Evolutionary conservation across 1,140 invertebrate genomes (phyloP), one percentile per base, ranked within the genome.

Genomic region (Solenopsis invicta): DNA sequence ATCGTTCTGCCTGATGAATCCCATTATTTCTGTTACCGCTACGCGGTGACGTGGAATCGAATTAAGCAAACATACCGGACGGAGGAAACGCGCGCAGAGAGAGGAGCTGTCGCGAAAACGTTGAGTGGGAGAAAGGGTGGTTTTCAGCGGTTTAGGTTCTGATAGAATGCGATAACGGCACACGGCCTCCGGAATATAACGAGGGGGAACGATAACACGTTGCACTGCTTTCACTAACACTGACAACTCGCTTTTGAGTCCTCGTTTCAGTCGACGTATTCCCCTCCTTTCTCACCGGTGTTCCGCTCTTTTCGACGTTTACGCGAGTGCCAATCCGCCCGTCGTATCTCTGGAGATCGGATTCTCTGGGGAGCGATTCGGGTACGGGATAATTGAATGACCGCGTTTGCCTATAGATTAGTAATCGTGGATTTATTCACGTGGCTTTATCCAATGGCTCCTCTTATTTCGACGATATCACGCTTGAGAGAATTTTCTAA

Each of bases 161-260:
- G 87, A 89, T 89, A 88, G 76, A 77, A 87, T 37, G 88, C 50
- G 87, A 88, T 88, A 88, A 89, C 48, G 62, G 69, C 1, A 48
- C 67, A 62, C 48, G 86, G 62, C 9, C 54, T 59, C 18, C 54
- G 88, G 24, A 62, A 10, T 81, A 88, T 77, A 75, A 85, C 62
- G 48, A 76, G 64, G 64, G 21, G 54, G 59, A 50, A 89, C 80
- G 87, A 88, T 89, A 88, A 89, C 87, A n/a, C 10, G 76, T 76
- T 62, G 34, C 61, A 37, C 41, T 41, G 76, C 76, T 81, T 88
- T 88, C 66, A 54, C 76, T 54, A 86, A 67, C 45, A 18, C 54
- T 64, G 64, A 29, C 85, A 67, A 66, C 75, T 67, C 69, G 75
- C 86, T 87, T 81, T 67, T 52, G 64, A 82, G 52, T 59, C 34